Evolutionary conservation across 2,113 vertebrate genomes (phyloP), one percentile per base, ranked within the genome.

Genomic region (Chloroceryle aenea): DNA sequence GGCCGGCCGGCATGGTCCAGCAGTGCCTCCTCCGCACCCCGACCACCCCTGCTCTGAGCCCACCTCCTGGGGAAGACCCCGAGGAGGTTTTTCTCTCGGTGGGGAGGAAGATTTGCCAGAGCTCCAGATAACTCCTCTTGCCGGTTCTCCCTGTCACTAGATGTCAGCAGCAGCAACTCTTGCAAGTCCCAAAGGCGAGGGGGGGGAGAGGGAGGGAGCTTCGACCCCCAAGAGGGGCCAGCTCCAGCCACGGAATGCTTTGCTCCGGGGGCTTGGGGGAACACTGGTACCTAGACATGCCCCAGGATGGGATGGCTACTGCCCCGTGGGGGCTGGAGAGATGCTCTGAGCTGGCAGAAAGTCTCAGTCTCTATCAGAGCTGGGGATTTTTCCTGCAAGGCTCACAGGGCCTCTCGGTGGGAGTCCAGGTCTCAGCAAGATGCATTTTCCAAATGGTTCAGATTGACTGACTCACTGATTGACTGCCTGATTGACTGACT

Each of bases 81-180:
- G 5, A 6, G 43, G 0, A n/a, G 59, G 19, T 6, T 47, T 66
- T 50, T 56, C 47, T 45, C n/a, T 68, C 40, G 4, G 12, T 2
- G 63, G 42, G 27, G 42, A 43, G 23, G 48, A 77, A 40, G 75
- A 75, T 82, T 18, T 87, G 45, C 26, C 58, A 8, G 40, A 17
- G 89, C 91, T 34, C 58, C 85, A 47, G 67, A 87, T 71, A 48
- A 13, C 59, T 88, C 79, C 47, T 88, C 42, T 29, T 8, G 61
- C 55, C 77, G 6, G 38, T 84, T 89, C 18, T 91, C 30, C 40
- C 63, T 59, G 95, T 93, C 96, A 96, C 94, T 96, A 97, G 94
- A 74, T 96, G 94, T 96, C 95, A 94, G 85, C 93, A 95, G 68
- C 87, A 85, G 89, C 96, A 96, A 25, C 67, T 55, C 81, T 43